Evolutionary conservation across 1,140 invertebrate genomes (phyloP).

Genomic region (Diuraphis noxia): DNA sequence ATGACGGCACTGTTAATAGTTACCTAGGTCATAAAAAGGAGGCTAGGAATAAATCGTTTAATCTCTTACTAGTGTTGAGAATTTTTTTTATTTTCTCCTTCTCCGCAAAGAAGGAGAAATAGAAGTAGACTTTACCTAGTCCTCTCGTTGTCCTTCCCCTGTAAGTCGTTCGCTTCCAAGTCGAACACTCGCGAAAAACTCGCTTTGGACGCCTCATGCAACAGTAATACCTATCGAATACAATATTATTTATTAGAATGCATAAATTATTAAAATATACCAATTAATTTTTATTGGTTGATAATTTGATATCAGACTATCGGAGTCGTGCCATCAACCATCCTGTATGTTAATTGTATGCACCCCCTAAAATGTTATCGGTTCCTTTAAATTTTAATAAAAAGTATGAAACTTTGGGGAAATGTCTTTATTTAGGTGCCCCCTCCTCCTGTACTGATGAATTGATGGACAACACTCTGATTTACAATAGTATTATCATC

Average conservation of each 20-base stretch:
- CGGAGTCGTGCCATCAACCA: background rate
- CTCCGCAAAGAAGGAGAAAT: slow-evolving; percentile 27
- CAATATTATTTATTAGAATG: background rate
- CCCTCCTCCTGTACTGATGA: background rate
- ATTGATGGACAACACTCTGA: no score
- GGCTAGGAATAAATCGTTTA: slow-evolving; percentile 28
- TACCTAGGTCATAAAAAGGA: slow-evolving; percentile 33
- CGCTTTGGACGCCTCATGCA: slow-evolving; percentile 82
- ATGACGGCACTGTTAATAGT: slow-evolving; percentile 44
- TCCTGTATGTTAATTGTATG: background rate
- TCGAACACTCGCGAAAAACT: slow-evolving; percentile 92
- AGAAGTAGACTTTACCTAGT: slow-evolving; percentile 64
- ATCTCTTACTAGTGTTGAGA: slow-evolving; percentile 20
- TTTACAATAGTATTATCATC: background rate
- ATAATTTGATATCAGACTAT: background rate
- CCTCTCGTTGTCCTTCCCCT: slow-evolving; percentile 73
- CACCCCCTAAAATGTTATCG: background rate
- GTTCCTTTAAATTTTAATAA: background rate
- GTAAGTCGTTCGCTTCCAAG: slow-evolving; percentile 79
- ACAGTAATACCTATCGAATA: slow-evolving; percentile 72
- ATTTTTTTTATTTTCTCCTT: background rate
- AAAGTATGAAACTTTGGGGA: background rate
- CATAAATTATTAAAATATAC: background rate
- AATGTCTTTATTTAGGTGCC: background rate
- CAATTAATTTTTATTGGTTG: background rate